phyloP scores from a whole-genome alignment of 2,888 invertebrate species.

The Agrochola lota region DNA sequence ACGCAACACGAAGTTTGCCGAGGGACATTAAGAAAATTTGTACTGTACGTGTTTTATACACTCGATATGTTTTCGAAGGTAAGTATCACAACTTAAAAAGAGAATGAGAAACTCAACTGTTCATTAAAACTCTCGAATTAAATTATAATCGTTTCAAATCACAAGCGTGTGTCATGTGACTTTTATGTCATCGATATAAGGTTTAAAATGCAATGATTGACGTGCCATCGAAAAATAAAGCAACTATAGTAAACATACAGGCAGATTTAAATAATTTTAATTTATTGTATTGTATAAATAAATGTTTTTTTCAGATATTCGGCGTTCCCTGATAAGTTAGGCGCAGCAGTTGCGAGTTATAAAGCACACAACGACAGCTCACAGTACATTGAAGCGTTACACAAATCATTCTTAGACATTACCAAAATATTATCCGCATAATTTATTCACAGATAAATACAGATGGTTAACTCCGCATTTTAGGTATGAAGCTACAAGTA shows the following conservation, averaged over 20 bases:
- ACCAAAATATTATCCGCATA: slow-evolving; percentile 83
- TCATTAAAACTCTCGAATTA: not conserved
- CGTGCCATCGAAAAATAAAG: not conserved
- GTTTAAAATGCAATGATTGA: not conserved
- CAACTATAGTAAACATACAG: not conserved
- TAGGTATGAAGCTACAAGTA: too few species aligned
- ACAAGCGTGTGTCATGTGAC: not conserved
- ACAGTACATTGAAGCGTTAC: slow-evolving; percentile 93
- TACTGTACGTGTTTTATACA: not conserved
- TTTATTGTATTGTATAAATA: not conserved
- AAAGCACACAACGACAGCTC: slow-evolving; percentile 92
- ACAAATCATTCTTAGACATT: slow-evolving; percentile 94
- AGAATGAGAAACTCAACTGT: not conserved
- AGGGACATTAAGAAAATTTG: too few species aligned
- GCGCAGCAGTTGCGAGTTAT: slow-evolving; percentile 96
- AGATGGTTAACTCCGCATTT: too few species aligned
- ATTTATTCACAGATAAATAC: slow-evolving; percentile 26
- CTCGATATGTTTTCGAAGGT: not conserved
- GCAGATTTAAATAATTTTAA: not conserved
- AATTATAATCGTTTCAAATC: not conserved
- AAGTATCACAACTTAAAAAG: not conserved
- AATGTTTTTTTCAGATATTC: slow-evolving; percentile 94
- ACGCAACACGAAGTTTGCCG: too few species aligned
- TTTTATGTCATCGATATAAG: not conserved
- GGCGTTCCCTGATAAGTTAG: slow-evolving; percentile 95